Conservation (phyloP, 2,797 vertebrate species). For the Myiothlypis coronata region DNA sequence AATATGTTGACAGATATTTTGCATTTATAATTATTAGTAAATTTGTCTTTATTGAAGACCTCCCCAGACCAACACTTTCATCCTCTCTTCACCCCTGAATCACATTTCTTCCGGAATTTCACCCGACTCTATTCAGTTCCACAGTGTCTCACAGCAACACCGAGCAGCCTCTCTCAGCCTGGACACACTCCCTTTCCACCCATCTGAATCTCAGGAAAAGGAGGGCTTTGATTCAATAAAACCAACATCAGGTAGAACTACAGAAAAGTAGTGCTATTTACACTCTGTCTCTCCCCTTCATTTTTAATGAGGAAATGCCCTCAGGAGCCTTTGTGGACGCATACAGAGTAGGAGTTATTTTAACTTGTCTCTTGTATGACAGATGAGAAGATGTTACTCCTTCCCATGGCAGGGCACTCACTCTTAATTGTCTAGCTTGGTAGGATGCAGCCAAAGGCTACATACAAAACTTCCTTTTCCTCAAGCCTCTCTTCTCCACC, state of each 20-base stretch:
- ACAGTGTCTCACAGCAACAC: background rate
- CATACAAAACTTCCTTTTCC: background rate
- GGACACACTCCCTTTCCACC: background rate
- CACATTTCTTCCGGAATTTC: background rate
- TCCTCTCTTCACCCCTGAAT: background rate
- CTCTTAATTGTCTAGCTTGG: constrained; percentile 28
- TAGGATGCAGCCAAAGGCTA: background rate
- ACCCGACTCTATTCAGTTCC: background rate
- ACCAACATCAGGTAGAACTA: background rate
- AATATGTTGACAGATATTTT: background rate
- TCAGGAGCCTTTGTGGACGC: constrained; percentile 31
- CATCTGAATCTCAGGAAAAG: background rate
- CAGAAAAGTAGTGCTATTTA: constrained; percentile 38
- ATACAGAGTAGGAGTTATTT: constrained; percentile 11
- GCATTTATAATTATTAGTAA: background rate
- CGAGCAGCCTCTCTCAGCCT: background rate
- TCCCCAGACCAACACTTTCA: background rate
- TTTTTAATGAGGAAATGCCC: constrained; percentile 66
- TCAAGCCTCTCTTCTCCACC: background rate
- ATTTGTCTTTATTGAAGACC: background rate
- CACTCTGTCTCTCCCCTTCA: constrained; percentile 50
- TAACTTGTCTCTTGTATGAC: background rate
- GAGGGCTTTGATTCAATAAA: background rate
- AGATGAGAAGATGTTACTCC: background rate
- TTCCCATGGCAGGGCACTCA: background rate